Base-by-base conservation (phyloP, 2,113 vertebrate genomes). In the Butorides virescens region DNA sequence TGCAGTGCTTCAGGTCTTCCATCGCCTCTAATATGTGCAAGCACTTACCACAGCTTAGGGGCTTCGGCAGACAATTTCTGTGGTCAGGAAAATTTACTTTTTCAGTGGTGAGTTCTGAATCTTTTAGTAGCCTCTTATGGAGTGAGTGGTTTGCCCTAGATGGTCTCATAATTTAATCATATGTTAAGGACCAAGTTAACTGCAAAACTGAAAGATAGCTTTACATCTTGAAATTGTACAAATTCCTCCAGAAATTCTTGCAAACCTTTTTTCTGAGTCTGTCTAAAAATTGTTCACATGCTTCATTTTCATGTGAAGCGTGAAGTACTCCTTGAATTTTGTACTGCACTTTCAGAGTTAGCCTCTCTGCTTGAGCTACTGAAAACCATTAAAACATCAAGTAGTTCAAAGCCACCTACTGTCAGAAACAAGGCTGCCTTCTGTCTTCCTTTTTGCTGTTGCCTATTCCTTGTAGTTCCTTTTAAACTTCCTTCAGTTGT, bases 341-440 rank as follows among this genome's bases (percentile, higher is more conserved):
- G 62, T 53, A 91, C 87, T 96, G 56, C 59, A 72, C 56, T 95
- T 87, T 67, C 89, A 75, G 89, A 87, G 77, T 76, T 90, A 90
- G 56, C 49, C 53, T 94, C 92, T 92, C 90, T 70, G 61, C 58
- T 85, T 87, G 80, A 96, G 90, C 66, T 95, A 66, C 78, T 91
- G 66, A 94, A 96, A 93, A 68, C 44, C 53, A 87, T 94, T 94
- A 87, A 96, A 94, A 93, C 73, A 91, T 75, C 74, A 85, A 91
- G 66, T 22, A 87, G 73, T 93, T 94, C 93, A 94, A 82, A 95
- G 75, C 70, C 77, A 92, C 80, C 81, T 85, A 72, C 84, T 92
- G 73, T 77, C 70, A 95, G 56, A 93, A 96, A 85, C 46, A 68
- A 79, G 39, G 39, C 52, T 94, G 68, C 13, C 52, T 91, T 86